These are phyloP conservation scores for Anadara kagoshimensis DNA, from an alignment of 1,140 invertebrate species.

Conservation along the genomic window DNA sequence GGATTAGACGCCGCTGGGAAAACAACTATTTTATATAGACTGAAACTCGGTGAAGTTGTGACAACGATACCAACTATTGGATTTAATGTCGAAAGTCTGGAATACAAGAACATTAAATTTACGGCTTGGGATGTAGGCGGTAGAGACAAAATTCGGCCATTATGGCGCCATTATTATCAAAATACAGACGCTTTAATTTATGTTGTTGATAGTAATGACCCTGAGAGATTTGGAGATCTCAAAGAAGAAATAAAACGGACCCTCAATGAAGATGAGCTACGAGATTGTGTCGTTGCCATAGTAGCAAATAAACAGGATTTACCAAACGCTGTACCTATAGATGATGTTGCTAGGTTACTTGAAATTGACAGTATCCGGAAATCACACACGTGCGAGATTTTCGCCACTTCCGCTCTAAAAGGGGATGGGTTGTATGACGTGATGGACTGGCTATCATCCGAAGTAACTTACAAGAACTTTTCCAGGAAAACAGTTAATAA, in stretches of 20 bases:
- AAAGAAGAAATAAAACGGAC: conserved; percentile 53
- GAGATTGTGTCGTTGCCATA: not conserved
- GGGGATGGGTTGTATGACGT: not conserved
- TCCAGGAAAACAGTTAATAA: too few relatives aligned
- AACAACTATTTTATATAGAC: conserved; percentile 99
- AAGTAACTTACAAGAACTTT: too few relatives aligned
- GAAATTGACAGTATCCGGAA: not conserved
- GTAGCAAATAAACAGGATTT: conserved; percentile 13
- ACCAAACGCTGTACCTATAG: not conserved
- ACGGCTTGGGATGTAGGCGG: conserved; percentile 93
- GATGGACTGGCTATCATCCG: too few relatives aligned
- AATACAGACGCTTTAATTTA: conserved; percentile 98
- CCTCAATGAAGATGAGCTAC: not conserved
- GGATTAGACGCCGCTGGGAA: conserved; percentile 99
- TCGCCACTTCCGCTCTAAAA: not conserved
- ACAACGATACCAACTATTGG: conserved; percentile 99
- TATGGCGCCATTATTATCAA: conserved; percentile 99
- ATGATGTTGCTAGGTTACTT: not conserved
- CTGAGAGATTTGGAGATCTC: conserved; percentile 83
- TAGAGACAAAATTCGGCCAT: conserved; percentile 78
- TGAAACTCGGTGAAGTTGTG: conserved; percentile 99
- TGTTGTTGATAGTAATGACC: conserved; percentile 98
- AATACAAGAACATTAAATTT: conserved; percentile 97
- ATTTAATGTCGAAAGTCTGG: conserved; percentile 96
- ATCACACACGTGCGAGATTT: not conserved